Evolutionary conservation across 2,888 invertebrate species (phyloP).

Genomic region (Leucozona laternaria): DNA sequence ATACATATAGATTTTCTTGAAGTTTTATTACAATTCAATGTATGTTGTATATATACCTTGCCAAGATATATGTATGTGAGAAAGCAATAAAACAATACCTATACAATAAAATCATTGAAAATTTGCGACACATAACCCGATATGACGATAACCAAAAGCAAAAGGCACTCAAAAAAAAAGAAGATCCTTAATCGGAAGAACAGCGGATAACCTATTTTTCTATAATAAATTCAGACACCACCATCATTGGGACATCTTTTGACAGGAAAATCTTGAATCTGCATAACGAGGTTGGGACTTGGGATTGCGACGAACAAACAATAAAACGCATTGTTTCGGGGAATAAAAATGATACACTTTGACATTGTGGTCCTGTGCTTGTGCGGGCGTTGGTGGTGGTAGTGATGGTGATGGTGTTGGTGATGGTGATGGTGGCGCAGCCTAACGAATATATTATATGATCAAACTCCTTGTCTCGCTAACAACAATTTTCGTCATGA

Average conservation of each 20-base stretch:
- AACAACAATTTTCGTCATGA: constrained; percentile 29
- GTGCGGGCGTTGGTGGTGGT: neutral
- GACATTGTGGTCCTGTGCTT: neutral
- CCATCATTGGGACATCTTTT: constrained; percentile 40
- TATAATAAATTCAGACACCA: constrained; percentile 31
- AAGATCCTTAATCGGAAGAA: constrained; percentile 10
- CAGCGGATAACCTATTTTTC: constrained; percentile 51
- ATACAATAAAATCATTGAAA: constrained; percentile 53
- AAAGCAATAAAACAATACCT: constrained; percentile 60
- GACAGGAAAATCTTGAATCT: constrained; percentile 56
- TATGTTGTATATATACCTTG: no score
- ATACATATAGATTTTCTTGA: constrained; percentile 9
- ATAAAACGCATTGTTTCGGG: constrained; percentile 68
- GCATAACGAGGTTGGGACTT: constrained; percentile 62
- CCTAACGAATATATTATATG: neutral
- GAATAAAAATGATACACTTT: constrained; percentile 59
- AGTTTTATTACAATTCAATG: constrained; percentile 66
- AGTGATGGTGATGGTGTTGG: neutral
- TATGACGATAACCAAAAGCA: constrained; percentile 10
- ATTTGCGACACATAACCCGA: constrained; percentile 44
- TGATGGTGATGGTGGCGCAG: neutral
- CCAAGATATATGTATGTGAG: neutral
- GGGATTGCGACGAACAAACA: constrained; percentile 56
- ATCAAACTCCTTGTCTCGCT: neutral
- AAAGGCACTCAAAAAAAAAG: constrained; percentile 9